Percentiles rank a stretch among this genome's conserved stretches.
These are phyloP conservation scores for Ambastaia sidthimunki DNA, from an alignment of 2,797 vertebrate genomes.

Conservation along the genomic window DNA sequence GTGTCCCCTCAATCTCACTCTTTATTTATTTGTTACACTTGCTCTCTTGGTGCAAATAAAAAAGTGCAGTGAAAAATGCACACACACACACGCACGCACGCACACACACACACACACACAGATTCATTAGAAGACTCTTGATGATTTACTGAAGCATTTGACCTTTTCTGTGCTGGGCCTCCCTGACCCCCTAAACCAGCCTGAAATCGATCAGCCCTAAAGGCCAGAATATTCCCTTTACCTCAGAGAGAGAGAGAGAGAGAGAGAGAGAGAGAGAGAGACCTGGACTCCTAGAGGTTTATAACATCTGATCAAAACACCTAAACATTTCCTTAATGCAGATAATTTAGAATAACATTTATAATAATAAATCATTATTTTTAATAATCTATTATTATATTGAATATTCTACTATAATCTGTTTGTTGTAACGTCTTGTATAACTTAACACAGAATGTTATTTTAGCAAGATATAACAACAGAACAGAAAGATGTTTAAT, in stretches of 20 bases:
- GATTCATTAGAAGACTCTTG: constrained; percentile 53
- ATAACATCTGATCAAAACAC: constrained; percentile 4
- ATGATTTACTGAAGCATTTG: constrained; percentile 58
- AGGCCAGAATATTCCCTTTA: constrained; percentile 53
- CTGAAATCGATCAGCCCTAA: constrained; percentile 56
- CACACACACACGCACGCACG: constrained; percentile 28
- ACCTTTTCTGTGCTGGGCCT: constrained; percentile 52
- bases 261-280: constrained; percentile 5
- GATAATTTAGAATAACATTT: neutral
- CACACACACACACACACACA: constrained; percentile 13
- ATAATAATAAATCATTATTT: no score
- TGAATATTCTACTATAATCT: no score
- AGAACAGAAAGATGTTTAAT: no score
- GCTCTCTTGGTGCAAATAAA: neutral
- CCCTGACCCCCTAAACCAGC: constrained; percentile 33
- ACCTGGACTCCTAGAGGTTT: neutral
- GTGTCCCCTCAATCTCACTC: neutral
- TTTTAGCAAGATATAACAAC: no score
- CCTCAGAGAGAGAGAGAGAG: constrained; percentile 12
- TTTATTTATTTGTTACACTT: neutral
- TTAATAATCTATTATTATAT: no score
- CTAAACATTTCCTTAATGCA: constrained; percentile 8
- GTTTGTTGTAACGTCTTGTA: no score
- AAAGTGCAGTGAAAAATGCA: neutral
- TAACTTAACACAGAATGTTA: no score